Evolutionary conservation across 2,888 invertebrate genomes (phyloP).

Genomic region (Drosophila lacicola): DNA sequence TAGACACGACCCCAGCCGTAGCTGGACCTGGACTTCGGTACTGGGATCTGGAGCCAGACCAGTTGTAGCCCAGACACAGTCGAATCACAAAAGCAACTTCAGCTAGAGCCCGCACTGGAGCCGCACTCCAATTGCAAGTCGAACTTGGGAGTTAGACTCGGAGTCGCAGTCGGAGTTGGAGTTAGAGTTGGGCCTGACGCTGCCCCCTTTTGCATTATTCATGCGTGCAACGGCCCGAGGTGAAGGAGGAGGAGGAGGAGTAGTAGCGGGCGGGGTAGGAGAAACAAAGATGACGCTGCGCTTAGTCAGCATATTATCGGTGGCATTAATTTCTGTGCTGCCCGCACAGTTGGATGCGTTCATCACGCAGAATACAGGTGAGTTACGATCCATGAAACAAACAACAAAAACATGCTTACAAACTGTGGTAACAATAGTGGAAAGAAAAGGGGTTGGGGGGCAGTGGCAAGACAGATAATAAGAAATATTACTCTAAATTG

Average conservation of each 20-base stretch:
- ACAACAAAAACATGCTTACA: constrained; percentile 30
- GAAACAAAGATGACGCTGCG: constrained; percentile 73
- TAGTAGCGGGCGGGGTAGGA: constrained; percentile 4
- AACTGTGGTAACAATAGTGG: constrained; percentile 2
- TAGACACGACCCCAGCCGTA: constrained; percentile 45
- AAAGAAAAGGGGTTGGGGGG: not conserved
- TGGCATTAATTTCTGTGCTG: constrained; percentile 66
- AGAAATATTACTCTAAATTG: too few relatives aligned
- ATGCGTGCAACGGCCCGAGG: constrained; percentile 59
- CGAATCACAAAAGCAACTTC: not conserved
- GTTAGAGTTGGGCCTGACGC: constrained; percentile 3
- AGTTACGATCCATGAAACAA: constrained; percentile 37
- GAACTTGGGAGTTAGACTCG: not conserved
- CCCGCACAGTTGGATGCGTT: constrained; percentile 82
- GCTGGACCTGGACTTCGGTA: constrained; percentile 39
- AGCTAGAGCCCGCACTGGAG: constrained; percentile 21
- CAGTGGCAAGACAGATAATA: too few relatives aligned
- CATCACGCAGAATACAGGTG: constrained; percentile 81
- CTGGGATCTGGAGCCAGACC: constrained; percentile 31
- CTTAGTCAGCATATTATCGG: constrained; percentile 69
- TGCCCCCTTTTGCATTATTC: constrained; percentile 65
- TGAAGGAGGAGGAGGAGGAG: not conserved
- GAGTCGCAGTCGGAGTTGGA: not conserved
- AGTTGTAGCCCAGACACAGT: constrained; percentile 9
- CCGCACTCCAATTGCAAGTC: not conserved